These are phyloP conservation scores for Acomys russatus DNA, from an alignment of 2,797 vertebrate genomes.

Conservation along the genomic window DNA sequence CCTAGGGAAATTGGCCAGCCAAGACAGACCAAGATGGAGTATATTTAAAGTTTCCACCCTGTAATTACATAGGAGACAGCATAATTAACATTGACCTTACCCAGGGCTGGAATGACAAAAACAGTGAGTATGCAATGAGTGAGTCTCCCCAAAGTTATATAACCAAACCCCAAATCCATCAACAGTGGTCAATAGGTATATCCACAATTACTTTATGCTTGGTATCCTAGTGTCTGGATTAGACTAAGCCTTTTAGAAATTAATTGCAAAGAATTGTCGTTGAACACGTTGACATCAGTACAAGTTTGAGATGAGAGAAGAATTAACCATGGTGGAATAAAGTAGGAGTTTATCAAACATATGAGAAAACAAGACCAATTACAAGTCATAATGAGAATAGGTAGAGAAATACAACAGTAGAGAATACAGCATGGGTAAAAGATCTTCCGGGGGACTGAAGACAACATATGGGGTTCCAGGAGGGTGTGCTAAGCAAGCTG, in stretches of 20 bases:
- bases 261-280: not conserved
- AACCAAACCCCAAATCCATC: not conserved
- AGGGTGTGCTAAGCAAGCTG: not conserved
- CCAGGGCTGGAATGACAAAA: not conserved
- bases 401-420: not conserved
- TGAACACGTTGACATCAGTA: not conserved
- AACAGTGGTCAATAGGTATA: not conserved
- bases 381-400: not conserved
- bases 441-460: not conserved
- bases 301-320: not conserved
- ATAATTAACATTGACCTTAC: not conserved
- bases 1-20: not conserved
- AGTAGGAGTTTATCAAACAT: not conserved
- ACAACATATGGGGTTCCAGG: not conserved
- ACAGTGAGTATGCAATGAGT: not conserved
- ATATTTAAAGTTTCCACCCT: not conserved
- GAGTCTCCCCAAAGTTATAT: not conserved
- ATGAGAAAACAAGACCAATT: conserved; percentile 15
- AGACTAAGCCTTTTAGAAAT: not conserved
- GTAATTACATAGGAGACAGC: not conserved
- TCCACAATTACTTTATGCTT: not conserved
- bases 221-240: not conserved
- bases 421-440: not conserved
- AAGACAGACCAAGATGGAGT: not conserved
- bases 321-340: conserved; percentile 12